Evolutionary conservation across 1,140 invertebrate species (phyloP).

Genomic region (Dendrolimus kikuchii): DNA sequence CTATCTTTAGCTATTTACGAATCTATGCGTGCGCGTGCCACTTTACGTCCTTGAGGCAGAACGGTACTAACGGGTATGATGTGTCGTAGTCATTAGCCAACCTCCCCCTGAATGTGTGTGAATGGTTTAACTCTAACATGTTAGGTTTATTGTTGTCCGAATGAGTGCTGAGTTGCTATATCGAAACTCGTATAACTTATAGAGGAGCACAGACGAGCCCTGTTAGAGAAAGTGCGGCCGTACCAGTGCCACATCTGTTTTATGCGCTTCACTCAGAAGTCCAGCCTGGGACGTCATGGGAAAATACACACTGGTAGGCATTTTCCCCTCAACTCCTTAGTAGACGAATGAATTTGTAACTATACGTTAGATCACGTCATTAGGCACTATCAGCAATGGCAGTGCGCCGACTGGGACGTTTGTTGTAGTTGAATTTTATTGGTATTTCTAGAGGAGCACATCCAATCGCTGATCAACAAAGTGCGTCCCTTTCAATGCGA

Average conservation of each 20-base stretch:
- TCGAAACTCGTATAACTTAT: constrained; percentile 69
- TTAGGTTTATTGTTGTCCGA: constrained; percentile 40
- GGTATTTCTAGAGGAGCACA: constrained; percentile 73
- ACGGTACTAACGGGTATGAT: constrained; percentile 31
- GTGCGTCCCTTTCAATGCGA: constrained; percentile 84
- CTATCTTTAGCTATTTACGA: constrained; percentile 25
- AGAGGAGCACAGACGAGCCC: constrained; percentile 73
- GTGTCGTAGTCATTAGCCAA: constrained; percentile 25
- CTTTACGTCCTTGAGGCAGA: constrained; percentile 48
- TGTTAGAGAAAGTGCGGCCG: constrained; percentile 76
- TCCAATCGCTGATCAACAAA: constrained; percentile 76
- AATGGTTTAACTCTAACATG: constrained; percentile 35
- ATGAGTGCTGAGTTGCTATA: constrained; percentile 58
- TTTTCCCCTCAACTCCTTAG: constrained; percentile 69
- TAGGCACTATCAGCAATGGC: constrained; percentile 44
- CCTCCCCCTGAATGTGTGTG: constrained; percentile 62
- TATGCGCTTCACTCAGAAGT: constrained; percentile 75
- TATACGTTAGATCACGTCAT: constrained; percentile 52
- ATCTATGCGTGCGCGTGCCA: constrained; percentile 28
- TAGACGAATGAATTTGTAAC: constrained; percentile 59
- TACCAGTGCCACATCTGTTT: constrained; percentile 76
- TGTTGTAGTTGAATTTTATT: constrained; percentile 67
- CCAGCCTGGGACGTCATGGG: constrained; percentile 73
- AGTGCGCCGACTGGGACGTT: constrained; percentile 32
- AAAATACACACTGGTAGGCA: constrained; percentile 73